A percentile compares a stretch with the other conserved stretches of the same genome.
Evolutionary conservation across 1,140 invertebrate species (phyloP).

Genomic region (Acromyrmex charruanus): DNA sequence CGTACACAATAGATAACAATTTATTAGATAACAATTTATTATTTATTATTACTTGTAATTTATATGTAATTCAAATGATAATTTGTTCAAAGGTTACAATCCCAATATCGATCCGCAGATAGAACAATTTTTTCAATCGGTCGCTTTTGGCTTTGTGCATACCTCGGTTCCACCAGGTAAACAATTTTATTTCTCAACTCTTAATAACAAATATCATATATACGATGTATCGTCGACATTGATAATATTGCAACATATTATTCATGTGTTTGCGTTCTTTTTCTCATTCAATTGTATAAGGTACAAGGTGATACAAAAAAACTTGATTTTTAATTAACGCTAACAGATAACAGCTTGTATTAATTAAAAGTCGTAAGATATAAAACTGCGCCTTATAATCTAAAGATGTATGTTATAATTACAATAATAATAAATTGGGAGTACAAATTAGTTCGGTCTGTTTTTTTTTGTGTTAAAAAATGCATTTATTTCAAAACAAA

Average conservation of each 20-base stretch:
- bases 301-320: neutral
- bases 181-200: neutral
- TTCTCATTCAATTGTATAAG: conserved; percentile 25
- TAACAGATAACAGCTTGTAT: neutral
- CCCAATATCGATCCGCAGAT: conserved; percentile 89
- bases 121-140: conserved; percentile 90
- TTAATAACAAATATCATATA: neutral
- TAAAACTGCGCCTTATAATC: neutral
- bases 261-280: neutral
- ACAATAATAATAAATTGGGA: neutral
- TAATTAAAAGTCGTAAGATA: neutral
- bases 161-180: conserved; percentile 88
- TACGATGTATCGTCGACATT: neutral
- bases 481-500: too few species aligned
- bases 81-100: conserved; percentile 86
- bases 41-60: conserved; percentile 7
- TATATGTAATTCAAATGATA: neutral
- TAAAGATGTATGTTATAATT: neutral
- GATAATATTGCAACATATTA: neutral
- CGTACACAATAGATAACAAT: neutral
- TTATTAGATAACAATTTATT: neutral
- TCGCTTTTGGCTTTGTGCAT: conserved; percentile 90
- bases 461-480: too few species aligned
- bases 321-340: neutral
- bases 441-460: too few species aligned